These are phyloP conservation scores for Mormyrus iriodes DNA, from an alignment of 2,113 vertebrate genomes.

Conservation along the genomic window DNA sequence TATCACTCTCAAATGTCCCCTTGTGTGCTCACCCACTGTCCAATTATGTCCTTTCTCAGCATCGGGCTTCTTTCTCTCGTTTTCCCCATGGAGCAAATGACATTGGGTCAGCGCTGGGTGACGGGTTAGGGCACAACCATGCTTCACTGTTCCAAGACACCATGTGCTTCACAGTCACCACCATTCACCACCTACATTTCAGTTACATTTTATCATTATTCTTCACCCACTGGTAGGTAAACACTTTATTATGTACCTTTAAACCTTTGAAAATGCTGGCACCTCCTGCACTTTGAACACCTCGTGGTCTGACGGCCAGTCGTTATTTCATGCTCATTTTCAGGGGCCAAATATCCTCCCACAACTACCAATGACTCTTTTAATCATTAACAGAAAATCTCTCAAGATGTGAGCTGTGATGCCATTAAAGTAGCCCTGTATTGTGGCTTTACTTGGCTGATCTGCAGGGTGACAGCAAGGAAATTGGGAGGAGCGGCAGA, in stretches of 20 bases:
- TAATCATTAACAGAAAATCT: not conserved
- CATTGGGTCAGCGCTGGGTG: not conserved
- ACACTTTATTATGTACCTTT: not conserved
- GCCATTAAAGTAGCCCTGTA: not conserved
- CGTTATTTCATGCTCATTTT: not conserved
- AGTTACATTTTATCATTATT: not conserved
- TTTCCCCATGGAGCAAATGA: not conserved
- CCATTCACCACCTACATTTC: not conserved
- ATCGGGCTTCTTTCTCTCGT: not conserved
- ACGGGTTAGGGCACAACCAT: not conserved
- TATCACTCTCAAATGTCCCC: slow-evolving; percentile 1
- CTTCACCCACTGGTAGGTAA: not conserved
- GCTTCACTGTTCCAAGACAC: not conserved
- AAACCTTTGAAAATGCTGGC: not conserved
- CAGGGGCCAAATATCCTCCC: not conserved
- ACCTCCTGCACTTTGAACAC: not conserved
- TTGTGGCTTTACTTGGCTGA: not conserved
- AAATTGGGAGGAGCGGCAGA: not conserved
- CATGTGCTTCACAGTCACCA: not conserved
- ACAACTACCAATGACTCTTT: not conserved
- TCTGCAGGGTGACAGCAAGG: not conserved
- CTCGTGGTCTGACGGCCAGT: not conserved
- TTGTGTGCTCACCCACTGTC: not conserved
- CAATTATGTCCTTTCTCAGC: not conserved
- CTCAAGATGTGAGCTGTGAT: not conserved